Evolutionary conservation across 1,140 invertebrate species (phyloP), one percentile per base, ranked within the genome.

Genomic region (Caenorhabditis tropicalis): DNA sequence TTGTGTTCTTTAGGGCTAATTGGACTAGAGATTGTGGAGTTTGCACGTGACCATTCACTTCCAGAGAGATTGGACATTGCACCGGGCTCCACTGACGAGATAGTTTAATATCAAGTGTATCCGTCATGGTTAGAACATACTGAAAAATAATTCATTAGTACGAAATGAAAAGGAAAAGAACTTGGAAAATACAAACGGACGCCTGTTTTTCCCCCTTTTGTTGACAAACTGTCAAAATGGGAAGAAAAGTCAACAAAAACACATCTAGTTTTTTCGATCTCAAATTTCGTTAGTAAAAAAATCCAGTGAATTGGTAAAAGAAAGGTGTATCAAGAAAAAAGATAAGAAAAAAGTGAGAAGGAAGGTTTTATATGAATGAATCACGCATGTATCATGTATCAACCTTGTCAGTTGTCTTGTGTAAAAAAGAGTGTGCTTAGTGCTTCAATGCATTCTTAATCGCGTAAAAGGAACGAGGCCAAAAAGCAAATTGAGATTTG

Each of bases 21-120:
- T 70, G n/a, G 39, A 82, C 82, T 81, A 81, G 79, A 81, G 46
- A 51, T 81, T 19, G 33, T 29, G 83, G 74, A 51, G 70, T 74
- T 53, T 49, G 43, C 19, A 29, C 27, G 3, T 21, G 29, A 1
- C 43, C 53, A 15, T 46, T 21, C 15, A 51, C 33, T 51, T 49
- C 36, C 49, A 84, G 43, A 10, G 16, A 43, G 27, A 84, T 74
- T 24, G 46, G 43, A 58, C 83, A 84, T 24, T 80, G 10, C 49
- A 80, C 49, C 65, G 65, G 65, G 36, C 43, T 74, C 65, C 65
- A 74, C 24, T 24, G 65, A 74, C 65, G 43, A 43, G 65, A 74
- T 74, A 74, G 24, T 43, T 39, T 74, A 33, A 74, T 24, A 74
- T 74, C 65, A 24, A 74, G 19, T 74, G 65, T 74, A 9, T 74